Evolutionary conservation across 2,888 invertebrate species (phyloP).

Genomic region (Argyra leucocephala): DNA sequence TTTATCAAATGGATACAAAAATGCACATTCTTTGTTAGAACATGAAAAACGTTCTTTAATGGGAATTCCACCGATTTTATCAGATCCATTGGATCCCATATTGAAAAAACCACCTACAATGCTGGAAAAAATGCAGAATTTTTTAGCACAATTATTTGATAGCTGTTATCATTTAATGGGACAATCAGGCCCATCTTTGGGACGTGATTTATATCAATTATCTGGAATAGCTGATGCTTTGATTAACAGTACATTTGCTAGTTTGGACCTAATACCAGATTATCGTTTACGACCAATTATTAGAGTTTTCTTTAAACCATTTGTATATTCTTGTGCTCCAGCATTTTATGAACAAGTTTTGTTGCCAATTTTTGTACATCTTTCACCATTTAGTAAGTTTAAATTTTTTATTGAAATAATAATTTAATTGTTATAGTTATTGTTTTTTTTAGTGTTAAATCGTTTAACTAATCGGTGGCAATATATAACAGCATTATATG

Average conservation of each 20-base stretch:
- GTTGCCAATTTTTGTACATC: conserved; percentile 66
- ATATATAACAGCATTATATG: conserved; percentile 64
- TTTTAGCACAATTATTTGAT: conserved; percentile 68
- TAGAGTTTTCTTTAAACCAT: conserved; percentile 74
- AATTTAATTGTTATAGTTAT: conserved; percentile 10
- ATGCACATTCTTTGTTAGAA: conserved; percentile 62
- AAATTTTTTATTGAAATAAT: not conserved
- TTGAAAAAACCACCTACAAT: conserved; percentile 49
- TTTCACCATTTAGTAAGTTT: conserved; percentile 68
- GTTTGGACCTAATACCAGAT: conserved; percentile 63
- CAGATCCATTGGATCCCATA: conserved; percentile 43
- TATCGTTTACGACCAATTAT: conserved; percentile 74
- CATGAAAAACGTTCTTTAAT: conserved; percentile 68
- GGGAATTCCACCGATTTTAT: conserved; percentile 48
- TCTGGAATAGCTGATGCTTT: conserved; percentile 67
- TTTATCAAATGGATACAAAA: conserved; percentile 58
- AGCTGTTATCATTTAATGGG: conserved; percentile 72
- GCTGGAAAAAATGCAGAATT: conserved; percentile 74
- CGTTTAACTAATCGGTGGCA: conserved; percentile 70
- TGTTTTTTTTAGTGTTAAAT: conserved; percentile 49
- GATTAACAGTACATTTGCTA: conserved; percentile 49
- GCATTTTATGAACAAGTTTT: conserved; percentile 67
- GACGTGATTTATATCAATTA: conserved; percentile 73
- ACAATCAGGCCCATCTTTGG: conserved; percentile 67
- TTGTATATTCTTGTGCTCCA: conserved; percentile 76